These are phyloP conservation scores for Amiota mariae DNA, from an alignment of 2,888 invertebrate species.

Conservation along the genomic window DNA sequence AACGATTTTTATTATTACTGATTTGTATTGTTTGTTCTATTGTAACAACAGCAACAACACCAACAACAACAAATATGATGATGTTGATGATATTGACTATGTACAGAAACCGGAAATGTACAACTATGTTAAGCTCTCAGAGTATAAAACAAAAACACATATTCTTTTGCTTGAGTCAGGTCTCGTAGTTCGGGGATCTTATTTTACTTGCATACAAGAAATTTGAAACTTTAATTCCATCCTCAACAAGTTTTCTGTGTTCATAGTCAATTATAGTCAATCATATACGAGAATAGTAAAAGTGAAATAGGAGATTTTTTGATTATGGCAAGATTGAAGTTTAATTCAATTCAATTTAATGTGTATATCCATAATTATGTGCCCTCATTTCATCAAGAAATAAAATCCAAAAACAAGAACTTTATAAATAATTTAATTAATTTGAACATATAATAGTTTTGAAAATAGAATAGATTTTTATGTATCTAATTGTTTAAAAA, in stretches of 20 bases:
- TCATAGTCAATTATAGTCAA: background rate
- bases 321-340: background rate
- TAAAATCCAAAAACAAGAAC: background rate
- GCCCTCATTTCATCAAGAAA: background rate
- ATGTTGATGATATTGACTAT: background rate
- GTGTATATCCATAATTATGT: background rate
- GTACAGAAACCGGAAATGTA: slow-evolving; percentile 20
- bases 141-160: background rate
- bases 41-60: background rate
- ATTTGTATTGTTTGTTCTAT: slow-evolving; percentile 15
- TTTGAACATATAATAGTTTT: too few species aligned
- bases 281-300: too few species aligned
- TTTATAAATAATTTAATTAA: too few species aligned
- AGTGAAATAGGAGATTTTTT: too few species aligned
- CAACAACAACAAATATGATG: background rate
- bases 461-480: too few species aligned
- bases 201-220: background rate
- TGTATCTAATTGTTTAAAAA: too few species aligned
- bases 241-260: slow-evolving; percentile 16
- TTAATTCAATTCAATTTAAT: background rate
- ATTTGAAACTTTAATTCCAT: background rate
- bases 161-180: slow-evolving; percentile 7
- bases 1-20: slow-evolving; percentile 24
- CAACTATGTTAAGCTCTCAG: slow-evolving; percentile 11
- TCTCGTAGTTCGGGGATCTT: background rate